Evolutionary conservation across 2,113 vertebrate species (phyloP).

Genomic region (Pristiophorus japonicus): DNA sequence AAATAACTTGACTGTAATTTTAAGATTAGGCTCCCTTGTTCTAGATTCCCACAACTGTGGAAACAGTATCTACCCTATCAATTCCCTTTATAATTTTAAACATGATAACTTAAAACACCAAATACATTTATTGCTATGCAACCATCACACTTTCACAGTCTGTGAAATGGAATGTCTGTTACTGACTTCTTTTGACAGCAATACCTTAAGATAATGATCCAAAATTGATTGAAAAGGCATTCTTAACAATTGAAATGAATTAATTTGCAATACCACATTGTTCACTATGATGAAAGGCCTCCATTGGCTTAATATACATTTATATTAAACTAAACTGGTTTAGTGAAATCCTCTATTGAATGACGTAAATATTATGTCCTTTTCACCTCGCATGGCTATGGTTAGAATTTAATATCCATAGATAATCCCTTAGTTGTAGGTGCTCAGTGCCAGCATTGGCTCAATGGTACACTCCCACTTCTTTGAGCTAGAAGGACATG

Average conservation of each 20-base stretch:
- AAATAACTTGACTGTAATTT: neutral
- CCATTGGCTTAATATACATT: neutral
- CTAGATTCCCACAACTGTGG: neutral
- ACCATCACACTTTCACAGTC: neutral
- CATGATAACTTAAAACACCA: neutral
- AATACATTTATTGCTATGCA: slow-evolving; percentile 4
- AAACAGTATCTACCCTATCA: neutral
- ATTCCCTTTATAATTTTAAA: neutral
- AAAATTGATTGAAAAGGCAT: neutral
- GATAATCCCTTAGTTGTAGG: neutral
- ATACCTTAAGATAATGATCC: slow-evolving; percentile 1
- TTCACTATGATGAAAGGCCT: neutral
- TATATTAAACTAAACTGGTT: neutral
- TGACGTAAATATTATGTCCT: neutral
- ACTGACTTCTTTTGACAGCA: neutral
- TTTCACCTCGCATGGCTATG: neutral
- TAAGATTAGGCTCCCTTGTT: neutral
- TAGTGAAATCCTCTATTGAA: neutral
- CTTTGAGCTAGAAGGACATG: neutral
- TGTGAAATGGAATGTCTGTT: neutral
- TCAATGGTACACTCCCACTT: neutral
- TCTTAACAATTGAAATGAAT: neutral
- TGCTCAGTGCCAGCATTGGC: neutral
- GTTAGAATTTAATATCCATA: neutral
- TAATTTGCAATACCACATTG: neutral